Percentiles rank a stretch among this genome's conserved stretches.
phyloP scores from a whole-genome alignment of 2,797 vertebrate species.

The Coregonus ussuriensis region DNA sequence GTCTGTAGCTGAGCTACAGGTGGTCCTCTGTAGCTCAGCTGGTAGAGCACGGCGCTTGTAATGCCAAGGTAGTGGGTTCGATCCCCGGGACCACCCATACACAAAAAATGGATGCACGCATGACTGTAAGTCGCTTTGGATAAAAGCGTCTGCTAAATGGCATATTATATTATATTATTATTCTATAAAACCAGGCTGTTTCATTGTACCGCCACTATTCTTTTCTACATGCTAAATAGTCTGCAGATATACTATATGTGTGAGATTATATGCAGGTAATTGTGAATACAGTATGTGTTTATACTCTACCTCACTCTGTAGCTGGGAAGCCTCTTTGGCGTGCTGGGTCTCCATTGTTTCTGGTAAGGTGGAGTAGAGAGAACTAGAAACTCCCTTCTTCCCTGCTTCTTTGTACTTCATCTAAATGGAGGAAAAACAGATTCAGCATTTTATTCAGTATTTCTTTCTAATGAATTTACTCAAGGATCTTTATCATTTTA shows the following conservation, averaged over 20 bases:
- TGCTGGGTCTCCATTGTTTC: constrained; percentile 86
- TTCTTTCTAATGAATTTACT: background rate
- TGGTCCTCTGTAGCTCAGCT: too few relatives aligned
- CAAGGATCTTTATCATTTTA: background rate
- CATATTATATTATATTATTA: too few relatives aligned
- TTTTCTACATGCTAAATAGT: background rate
- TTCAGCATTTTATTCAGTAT: background rate
- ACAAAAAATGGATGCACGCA: too few relatives aligned
- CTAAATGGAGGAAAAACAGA: constrained; percentile 55
- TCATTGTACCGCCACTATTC: too few relatives aligned
- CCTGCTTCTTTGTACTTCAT: constrained; percentile 84
- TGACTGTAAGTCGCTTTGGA: too few relatives aligned
- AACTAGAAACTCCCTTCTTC: constrained; percentile 71
- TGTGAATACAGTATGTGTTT: background rate
- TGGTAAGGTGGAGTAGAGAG: constrained; percentile 84
- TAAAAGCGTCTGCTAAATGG: too few relatives aligned
- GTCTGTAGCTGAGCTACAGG: too few relatives aligned
- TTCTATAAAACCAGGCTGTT: too few relatives aligned
- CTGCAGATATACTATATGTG: background rate
- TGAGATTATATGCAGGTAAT: background rate
- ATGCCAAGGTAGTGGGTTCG: too few relatives aligned
- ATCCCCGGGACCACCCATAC: too few relatives aligned
- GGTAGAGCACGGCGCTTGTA: too few relatives aligned
- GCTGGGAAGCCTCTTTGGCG: constrained; percentile 79
- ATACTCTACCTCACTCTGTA: constrained; percentile 86